Evolutionary conservation across 23 tunicate genomes (phyloP).

Genomic region (Clavelina lepadiformis): DNA sequence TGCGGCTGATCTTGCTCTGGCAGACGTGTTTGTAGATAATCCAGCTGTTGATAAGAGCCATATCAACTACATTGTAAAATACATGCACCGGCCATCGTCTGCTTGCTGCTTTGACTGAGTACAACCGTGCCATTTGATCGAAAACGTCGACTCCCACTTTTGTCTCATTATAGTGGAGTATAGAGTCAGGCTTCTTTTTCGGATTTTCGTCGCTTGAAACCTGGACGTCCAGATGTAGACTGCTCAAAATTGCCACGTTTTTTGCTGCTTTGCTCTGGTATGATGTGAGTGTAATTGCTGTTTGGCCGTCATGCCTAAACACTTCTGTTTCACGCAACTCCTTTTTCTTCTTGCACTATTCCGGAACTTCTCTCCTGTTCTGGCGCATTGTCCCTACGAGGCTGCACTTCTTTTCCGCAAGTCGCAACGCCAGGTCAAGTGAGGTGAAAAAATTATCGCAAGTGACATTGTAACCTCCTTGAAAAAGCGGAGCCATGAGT

Average conservation of each 20-base stretch:
- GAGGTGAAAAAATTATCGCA: constrained; percentile 8
- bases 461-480: not conserved
- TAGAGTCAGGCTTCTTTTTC: constrained; percentile 4
- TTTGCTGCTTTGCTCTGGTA: constrained; percentile 13
- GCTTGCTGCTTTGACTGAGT: constrained; percentile 4
- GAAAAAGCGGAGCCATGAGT: constrained; percentile 6
- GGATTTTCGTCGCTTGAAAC: constrained; percentile 13
- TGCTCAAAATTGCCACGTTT: constrained; percentile 8
- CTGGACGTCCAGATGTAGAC: not conserved
- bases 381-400: constrained; percentile 7
- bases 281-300: constrained; percentile 1
- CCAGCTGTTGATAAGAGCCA: constrained; percentile 11
- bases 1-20: constrained; percentile 16
- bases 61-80: constrained; percentile 15
- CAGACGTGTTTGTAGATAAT: constrained; percentile 10
- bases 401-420: constrained; percentile 7
- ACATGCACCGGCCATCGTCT: constrained; percentile 16
- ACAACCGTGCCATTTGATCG: constrained; percentile 16
- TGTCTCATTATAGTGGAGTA: constrained; percentile 8
- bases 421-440: constrained; percentile 4
- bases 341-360: constrained; percentile 9
- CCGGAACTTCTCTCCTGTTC: constrained; percentile 2
- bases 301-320: not conserved
- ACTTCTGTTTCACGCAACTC: no score
- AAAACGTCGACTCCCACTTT: constrained; percentile 9